These are phyloP conservation scores for Dendronephthya gigantea DNA, from an alignment of 64 coral and sea anemone genomes.

Conservation along the genomic window DNA sequence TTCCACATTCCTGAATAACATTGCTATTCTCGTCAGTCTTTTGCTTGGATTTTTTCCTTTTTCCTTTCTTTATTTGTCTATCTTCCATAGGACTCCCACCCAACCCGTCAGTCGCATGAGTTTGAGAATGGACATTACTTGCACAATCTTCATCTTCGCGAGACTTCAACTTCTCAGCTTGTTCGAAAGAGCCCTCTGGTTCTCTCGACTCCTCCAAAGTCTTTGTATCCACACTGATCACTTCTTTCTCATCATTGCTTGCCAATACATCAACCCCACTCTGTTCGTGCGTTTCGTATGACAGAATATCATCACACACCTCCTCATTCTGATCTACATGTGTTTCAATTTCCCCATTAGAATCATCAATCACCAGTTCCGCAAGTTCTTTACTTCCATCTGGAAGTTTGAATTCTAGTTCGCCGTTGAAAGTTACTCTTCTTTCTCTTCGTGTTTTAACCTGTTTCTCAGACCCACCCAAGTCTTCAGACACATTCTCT, in stretches of 20 bases:
- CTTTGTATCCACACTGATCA: no score
- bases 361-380: neutral
- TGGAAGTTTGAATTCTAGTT: neutral
- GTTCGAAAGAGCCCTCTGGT: no score
- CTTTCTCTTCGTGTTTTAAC: neutral
- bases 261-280: no score
- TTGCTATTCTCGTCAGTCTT: no score
- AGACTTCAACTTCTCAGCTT: no score
- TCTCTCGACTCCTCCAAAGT: no score
- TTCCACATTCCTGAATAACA: neutral
- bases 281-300: neutral
- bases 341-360: neutral
- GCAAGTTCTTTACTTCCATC: neutral
- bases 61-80: neutral
- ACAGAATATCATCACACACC: neutral
- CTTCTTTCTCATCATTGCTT: no score
- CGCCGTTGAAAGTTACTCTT: neutral
- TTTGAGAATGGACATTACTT: no score
- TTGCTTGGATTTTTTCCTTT: no score
- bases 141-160: no score
- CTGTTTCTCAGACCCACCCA: neutral
- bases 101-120: no score
- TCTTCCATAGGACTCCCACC: neutral
- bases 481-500: neutral
- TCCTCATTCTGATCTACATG: neutral